A percentile compares a stretch with the other conserved stretches of the same genome.
Evolutionary conservation across 1,140 invertebrate species (phyloP).

Genomic region (Pseudomyrmex gracilis): DNA sequence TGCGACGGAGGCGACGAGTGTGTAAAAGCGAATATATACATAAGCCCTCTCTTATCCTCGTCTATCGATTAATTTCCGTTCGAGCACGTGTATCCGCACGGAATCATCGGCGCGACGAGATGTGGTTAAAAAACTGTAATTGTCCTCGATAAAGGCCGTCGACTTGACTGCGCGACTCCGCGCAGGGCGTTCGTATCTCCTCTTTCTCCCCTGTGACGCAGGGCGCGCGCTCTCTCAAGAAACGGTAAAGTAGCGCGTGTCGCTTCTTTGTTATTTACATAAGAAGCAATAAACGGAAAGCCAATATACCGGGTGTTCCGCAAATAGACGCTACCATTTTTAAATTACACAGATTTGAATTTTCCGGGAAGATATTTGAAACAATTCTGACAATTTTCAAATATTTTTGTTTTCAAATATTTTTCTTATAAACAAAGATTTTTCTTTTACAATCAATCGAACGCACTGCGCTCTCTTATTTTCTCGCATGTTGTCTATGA

Average conservation of each 20-base stretch:
- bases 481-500: neutral
- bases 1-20: constrained; percentile 5
- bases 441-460: no score
- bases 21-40: constrained; percentile 30
- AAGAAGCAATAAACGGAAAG: constrained; percentile 15
- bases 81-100: constrained; percentile 55
- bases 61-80: constrained; percentile 56
- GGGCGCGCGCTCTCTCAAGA: constrained; percentile 26
- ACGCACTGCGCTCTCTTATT: no score
- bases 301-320: neutral
- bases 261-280: constrained; percentile 26
- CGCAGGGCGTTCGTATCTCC: neutral
- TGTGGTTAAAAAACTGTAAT: constrained; percentile 55
- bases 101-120: constrained; percentile 46
- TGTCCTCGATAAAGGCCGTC: constrained; percentile 56
- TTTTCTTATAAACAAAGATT: neutral
- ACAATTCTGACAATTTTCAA: neutral
- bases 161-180: constrained; percentile 18
- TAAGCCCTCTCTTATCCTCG: constrained; percentile 10
- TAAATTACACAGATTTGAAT: no score
- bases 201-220: constrained; percentile 7
- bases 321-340: neutral
- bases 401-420: constrained; percentile 2
- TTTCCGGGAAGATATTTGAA: neutral
- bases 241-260: neutral